Conservation (phyloP, 2,797 vertebrate species). For the Poeciliopsis presidionis region DNA sequence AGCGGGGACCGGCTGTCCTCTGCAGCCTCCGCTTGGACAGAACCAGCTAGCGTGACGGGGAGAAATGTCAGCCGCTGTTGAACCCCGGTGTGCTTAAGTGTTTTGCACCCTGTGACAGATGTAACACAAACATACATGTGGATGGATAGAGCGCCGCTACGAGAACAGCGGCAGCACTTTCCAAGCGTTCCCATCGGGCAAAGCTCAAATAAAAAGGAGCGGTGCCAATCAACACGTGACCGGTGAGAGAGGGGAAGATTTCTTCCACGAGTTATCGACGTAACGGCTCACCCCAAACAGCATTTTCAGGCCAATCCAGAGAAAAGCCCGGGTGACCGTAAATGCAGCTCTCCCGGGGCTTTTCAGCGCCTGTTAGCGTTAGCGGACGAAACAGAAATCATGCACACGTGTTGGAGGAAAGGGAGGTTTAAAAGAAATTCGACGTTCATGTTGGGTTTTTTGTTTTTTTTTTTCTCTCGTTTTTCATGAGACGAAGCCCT, state of each 20-base stretch:
- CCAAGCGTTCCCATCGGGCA: constrained; percentile 22
- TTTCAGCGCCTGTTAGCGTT: constrained; percentile 30
- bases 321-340: background rate
- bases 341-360: constrained; percentile 41
- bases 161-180: constrained; percentile 30
- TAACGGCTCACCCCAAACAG: constrained; percentile 36
- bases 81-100: constrained; percentile 27
- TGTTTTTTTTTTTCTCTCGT: constrained; percentile 47
- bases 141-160: constrained; percentile 40
- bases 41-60: constrained; percentile 41
- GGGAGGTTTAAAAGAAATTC: constrained; percentile 33
- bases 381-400: constrained; percentile 21
- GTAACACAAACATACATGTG: constrained; percentile 9
- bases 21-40: constrained; percentile 17
- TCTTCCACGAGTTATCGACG: constrained; percentile 41
- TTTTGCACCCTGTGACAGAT: constrained; percentile 27
- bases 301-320: constrained; percentile 19
- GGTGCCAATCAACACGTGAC: constrained; percentile 47
- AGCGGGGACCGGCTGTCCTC: constrained; percentile 16
- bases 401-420: constrained; percentile 14
- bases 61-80: constrained; percentile 65
- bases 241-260: constrained; percentile 20
- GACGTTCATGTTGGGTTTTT: constrained; percentile 38
- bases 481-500: constrained; percentile 19
- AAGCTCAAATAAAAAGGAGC: constrained; percentile 29